Evolutionary conservation across 2,797 vertebrate genomes (phyloP).

Genomic region (Thamnophis elegans): DNA sequence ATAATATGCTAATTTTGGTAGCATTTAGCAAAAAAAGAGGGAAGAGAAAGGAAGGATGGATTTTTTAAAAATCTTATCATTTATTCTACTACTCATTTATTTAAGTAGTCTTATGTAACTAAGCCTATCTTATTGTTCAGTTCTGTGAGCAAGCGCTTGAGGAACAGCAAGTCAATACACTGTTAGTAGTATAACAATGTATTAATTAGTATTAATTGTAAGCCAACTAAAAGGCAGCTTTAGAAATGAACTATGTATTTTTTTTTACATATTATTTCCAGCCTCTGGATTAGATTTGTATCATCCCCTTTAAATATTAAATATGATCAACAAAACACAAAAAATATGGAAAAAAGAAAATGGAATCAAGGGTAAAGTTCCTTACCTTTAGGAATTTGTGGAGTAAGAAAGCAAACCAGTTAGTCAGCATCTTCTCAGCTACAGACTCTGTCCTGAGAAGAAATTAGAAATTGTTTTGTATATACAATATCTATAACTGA

Average conservation of each 20-base stretch:
- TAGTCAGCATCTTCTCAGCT: conserved; percentile 98
- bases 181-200: background rate
- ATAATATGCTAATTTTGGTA: background rate
- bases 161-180: background rate
- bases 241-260: background rate
- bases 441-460: conserved; percentile 90
- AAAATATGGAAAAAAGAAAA: background rate
- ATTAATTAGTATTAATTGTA: background rate
- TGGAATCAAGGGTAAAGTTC: accelerated
- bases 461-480: conserved; percentile 11
- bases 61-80: background rate
- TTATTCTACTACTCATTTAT: background rate
- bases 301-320: background rate
- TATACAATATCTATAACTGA: accelerated
- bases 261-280: background rate
- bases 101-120: background rate
- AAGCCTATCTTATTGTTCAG: background rate
- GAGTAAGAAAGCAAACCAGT: conserved; percentile 97
- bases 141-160: background rate
- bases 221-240: background rate
- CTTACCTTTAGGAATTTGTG: conserved; percentile 96
- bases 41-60: background rate
- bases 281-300: background rate
- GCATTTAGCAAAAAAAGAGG: background rate
- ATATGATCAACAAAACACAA: accelerated